Evolutionary conservation across 2,113 vertebrate genomes (phyloP).

Genomic region (Orientallactaga bullata): DNA sequence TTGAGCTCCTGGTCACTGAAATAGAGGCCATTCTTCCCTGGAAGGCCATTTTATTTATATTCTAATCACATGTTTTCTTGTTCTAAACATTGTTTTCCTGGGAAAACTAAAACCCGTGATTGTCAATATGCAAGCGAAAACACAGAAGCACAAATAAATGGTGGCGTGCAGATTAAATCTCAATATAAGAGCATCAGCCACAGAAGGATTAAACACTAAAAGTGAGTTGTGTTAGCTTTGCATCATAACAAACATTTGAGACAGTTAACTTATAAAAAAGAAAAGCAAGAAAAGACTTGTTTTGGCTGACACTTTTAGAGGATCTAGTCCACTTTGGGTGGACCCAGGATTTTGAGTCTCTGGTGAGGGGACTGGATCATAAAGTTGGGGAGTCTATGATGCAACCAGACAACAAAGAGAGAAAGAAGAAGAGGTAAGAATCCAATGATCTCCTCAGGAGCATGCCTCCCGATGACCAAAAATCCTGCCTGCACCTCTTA

Average conservation of each 20-base stretch:
- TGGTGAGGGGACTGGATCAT: background rate
- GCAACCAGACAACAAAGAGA: background rate
- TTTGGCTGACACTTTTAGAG: background rate
- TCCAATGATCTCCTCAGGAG: background rate
- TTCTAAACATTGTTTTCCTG: background rate
- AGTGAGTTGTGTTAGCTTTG: background rate
- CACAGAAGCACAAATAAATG: background rate
- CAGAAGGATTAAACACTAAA: background rate
- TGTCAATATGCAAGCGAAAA: background rate
- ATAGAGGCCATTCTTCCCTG: background rate
- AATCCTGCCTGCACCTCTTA: background rate
- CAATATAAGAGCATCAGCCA: background rate
- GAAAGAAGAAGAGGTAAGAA: background rate
- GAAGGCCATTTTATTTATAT: background rate
- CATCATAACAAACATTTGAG: background rate
- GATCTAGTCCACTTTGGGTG: background rate
- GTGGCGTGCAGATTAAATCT: background rate
- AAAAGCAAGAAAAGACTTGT: background rate
- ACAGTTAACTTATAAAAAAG: background rate
- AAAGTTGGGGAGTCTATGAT: no score
- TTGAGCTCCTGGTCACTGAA: background rate
- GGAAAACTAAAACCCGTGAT: constrained; percentile 7
- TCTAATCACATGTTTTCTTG: background rate
- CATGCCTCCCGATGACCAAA: background rate
- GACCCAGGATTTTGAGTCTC: background rate